Base-by-base conservation (phyloP, 2,113 vertebrate species). In the Xiphophorus hellerii region DNA sequence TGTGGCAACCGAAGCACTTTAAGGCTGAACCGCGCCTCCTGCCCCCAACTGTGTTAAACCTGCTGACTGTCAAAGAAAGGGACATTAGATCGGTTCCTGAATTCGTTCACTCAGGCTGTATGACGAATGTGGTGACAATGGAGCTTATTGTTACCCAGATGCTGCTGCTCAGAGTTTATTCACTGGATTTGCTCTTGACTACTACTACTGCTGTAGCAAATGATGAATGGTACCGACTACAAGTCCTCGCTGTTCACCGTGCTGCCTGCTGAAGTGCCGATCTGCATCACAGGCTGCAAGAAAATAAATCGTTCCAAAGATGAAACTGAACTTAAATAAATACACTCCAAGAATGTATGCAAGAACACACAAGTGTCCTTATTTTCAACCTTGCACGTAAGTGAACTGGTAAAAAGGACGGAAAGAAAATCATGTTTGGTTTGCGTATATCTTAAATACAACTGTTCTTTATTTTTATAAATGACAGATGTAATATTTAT, bases 1-100 rank as follows among this genome's bases (percentile, higher is more conserved):
- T 72, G 79, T 68, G 78, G 75, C 68, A 73, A 44, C 72, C 54
- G 37, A 33, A 82, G 83, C 88, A 92, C 90, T 91, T 93, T 91
- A 91, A 77, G 54, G 61, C 28, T 17, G 2, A 20, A 68, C 30
- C 20, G 1, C 37, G 42, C 67, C 69, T 66, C 37, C 66, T 71
- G 54, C 62, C 65, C 22, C 22, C 20, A 22, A 80, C 58, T 84
- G n/a, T 1, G 48, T 65, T 28, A 67, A n/a, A 51, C 69, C 73
- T 82, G 72, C 73, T 79, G 71, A 80, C 20, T 12, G 28, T 60
- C 54, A 31, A 51, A 39, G 62, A 74, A 48, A 66, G 37, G 28
- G 48, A 44, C 39, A 51, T 33, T 51, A 48, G 73, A 68, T 66
- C n/a, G 33, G n/a, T 30, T 33, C 28, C 29, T 17, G 20, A 20